Conservation (phyloP, 2,888 invertebrate genomes). For the Nudaria mundana region DNA sequence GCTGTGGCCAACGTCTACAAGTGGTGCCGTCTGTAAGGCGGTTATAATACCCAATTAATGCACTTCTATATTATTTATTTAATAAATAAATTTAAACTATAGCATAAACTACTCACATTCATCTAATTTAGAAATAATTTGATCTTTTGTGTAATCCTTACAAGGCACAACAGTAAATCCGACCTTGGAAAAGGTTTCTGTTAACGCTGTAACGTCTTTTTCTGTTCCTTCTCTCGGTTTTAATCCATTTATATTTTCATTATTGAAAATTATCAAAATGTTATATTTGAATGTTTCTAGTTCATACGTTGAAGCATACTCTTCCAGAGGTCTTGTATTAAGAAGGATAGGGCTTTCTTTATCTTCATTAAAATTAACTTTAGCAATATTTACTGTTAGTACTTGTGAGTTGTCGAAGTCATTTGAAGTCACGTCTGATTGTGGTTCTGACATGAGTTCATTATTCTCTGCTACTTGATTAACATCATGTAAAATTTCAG, state of each 20-base stretch:
- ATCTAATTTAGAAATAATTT: conserved; percentile 44
- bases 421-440: not conserved
- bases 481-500: too few species aligned
- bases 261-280: conserved; percentile 59
- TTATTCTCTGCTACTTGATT: too few species aligned
- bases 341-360: not conserved
- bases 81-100: too few species aligned
- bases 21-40: too few species aligned
- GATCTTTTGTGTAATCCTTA: conserved; percentile 47
- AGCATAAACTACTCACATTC: conserved; percentile 52
- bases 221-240: conserved; percentile 49
- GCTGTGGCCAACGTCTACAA: too few species aligned
- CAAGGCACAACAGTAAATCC: conserved; percentile 50
- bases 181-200: conserved; percentile 47
- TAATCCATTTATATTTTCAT: conserved; percentile 46
- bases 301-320: conserved; percentile 51
- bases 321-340: conserved; percentile 39
- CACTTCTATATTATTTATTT: too few species aligned
- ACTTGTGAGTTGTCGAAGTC: not conserved
- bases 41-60: too few species aligned
- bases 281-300: conserved; percentile 60
- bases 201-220: conserved; percentile 44
- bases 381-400: not conserved
- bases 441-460: not conserved
- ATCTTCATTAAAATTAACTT: not conserved